Evolutionary conservation across 2,888 invertebrate genomes (phyloP), one percentile per base, ranked within the genome.

Genomic region (Ametastegia equiseti): DNA sequence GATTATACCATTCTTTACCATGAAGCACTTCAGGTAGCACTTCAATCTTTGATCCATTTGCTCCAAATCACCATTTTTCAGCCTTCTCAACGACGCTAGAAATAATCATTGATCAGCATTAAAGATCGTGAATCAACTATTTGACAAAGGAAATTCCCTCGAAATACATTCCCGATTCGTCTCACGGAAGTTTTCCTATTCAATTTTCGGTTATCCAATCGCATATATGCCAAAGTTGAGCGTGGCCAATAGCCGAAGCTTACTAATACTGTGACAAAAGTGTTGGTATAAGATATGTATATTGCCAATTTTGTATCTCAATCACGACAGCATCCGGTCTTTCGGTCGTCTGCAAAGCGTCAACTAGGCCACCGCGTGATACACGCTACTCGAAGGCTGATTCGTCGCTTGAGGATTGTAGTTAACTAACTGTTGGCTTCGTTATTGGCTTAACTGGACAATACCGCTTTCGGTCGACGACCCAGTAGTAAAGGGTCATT

Each of bases 1-100:
- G 36, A 90, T 82, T 65, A 90, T 86, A 27, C 89, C 87, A 75
- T 86, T 85, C 81, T 86, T 89, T 39, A 83, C 78, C 88, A 90
- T 86, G 30, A 88, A 87, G 80, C 91, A 91, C 73, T 84, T 86
- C 9, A 91, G 54, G 82, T 90, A 91, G 82, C 91, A 91, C 75
- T 90, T 90, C 45, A 89, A 82, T 73, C 86, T 87, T 3, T 57
- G 83, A 80, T 90, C 89, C 7, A 86, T 82, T 42, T 86, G 85
- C 13, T 85, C 83, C 33, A 89, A 85, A 71, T 89, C 82, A 1
- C 88, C 90, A 0, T 86, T 81, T 78, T 86, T 88, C 27, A 90
- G 80, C 83, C 83, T 86, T 67, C 84, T 88, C 19, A 90, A 81
- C 0, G 89, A 85, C 5, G 77, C 90, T 90, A 77, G 47, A 45